phyloP scores from a whole-genome alignment of 2,888 invertebrate species.

The Tortrix viridana region DNA sequence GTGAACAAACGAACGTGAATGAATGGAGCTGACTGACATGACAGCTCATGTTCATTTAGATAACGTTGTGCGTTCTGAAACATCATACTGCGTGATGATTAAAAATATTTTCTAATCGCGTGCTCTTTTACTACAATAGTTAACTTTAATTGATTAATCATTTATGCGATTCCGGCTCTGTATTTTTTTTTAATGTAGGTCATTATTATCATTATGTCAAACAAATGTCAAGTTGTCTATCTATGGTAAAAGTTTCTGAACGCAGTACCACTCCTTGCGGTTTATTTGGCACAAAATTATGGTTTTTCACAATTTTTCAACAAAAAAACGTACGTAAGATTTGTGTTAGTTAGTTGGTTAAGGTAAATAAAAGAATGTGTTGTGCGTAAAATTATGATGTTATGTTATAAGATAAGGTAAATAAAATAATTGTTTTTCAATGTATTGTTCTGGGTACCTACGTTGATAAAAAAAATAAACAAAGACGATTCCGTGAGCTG shows the following conservation, averaged over 20 bases:
- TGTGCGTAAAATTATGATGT: neutral
- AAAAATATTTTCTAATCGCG: neutral
- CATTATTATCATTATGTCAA: neutral
- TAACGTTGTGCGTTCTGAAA: conserved; percentile 35
- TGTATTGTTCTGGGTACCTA: conserved; percentile 21
- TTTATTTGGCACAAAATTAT: conserved; percentile 44
- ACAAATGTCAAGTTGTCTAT: conserved; percentile 10
- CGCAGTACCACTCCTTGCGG: conserved; percentile 53
- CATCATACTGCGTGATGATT: neutral
- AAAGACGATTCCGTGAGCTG: conserved; percentile 10
- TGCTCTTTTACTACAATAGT: too few species aligned
- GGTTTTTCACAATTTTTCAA: conserved; percentile 1
- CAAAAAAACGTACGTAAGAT: conserved; percentile 7
- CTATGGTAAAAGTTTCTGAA: conserved; percentile 45
- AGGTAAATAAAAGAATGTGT: conserved; percentile 14
- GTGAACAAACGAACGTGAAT: conserved; percentile 28
- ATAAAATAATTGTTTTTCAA: conserved; percentile 21
- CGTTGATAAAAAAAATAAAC: conserved; percentile 24
- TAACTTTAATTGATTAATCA: too few species aligned
- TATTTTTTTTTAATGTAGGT: neutral
- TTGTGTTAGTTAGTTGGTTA: conserved; percentile 11
- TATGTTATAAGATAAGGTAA: conserved; percentile 17
- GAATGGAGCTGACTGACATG: conserved; percentile 22
- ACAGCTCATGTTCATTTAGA: conserved; percentile 33
- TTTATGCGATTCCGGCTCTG: too few species aligned